Conservation (phyloP, 2,797 vertebrate genomes). For the Gallinago solitaria region DNA sequence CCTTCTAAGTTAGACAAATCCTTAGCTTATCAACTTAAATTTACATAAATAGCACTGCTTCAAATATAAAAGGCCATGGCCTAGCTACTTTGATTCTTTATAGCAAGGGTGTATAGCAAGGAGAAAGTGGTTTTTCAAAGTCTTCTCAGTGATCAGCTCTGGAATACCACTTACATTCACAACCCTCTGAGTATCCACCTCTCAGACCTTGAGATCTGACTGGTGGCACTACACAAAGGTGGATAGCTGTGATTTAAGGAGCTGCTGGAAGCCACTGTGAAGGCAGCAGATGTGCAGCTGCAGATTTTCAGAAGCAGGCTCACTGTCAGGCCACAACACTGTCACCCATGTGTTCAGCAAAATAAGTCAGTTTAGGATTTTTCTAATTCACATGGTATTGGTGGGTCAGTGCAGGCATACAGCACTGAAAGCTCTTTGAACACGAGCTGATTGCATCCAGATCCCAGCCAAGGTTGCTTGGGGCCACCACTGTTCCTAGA, state of each 20-base stretch:
- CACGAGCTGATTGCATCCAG: not conserved
- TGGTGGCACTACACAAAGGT: fast-evolving
- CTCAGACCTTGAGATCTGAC: not conserved
- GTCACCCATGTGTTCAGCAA: not conserved
- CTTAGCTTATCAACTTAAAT: not conserved
- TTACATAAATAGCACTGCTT: not conserved
- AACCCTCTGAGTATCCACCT: not conserved
- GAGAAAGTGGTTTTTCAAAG: not conserved
- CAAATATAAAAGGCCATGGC: not conserved
- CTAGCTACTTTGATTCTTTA: not conserved
- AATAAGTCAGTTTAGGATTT: not conserved
- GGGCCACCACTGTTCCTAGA: not conserved
- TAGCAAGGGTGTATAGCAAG: not conserved
- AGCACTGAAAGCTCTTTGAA: not conserved
- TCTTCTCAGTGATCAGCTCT: not conserved
- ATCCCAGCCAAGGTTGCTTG: not conserved
- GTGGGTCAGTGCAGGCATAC: not conserved
- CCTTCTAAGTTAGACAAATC: not conserved
- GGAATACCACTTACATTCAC: not conserved
- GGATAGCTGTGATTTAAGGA: not conserved
- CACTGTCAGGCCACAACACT: not conserved
- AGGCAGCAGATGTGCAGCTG: not conserved
- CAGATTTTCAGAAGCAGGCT: not conserved
- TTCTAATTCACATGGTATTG: not conserved
- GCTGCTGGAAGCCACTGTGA: not conserved